Base-by-base conservation (phyloP, 2,113 vertebrate species). In the Castor canadensis region DNA sequence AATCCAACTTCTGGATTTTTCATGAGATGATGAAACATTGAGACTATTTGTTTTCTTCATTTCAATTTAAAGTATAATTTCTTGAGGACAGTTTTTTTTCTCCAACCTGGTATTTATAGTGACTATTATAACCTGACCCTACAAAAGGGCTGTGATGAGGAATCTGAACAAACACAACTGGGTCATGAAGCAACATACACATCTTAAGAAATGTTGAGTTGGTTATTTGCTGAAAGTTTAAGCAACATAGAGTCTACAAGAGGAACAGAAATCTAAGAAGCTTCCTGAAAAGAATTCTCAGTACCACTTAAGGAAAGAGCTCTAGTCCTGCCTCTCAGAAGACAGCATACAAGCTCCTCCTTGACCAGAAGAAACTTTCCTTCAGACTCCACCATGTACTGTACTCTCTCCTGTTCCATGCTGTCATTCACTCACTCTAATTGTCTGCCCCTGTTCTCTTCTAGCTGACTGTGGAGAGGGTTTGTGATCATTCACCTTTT, bases 11-110 rank as follows among this genome's bases (percentile, higher is more conserved):
- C 38, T 93, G 91, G 22, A 24, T 93, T 95, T 89, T 92, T 17
- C 56, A 89, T 45, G 40, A 93, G 64, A n/a, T 85, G 75, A 64
- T 86, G 22, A 47, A 94, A 19, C 10, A 90, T 43, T 26, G 32
- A 88, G n/a, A 45, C 60, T 85, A 91, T 86, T 76, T 94, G 26
- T 93, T 95, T 83, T 91, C 77, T 94, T 82, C 69, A 69, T 85
- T 56, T 79, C 73, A 75, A 84, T 87, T 83, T 82, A 54, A 95
- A 87, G 69, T 89, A 62, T 75, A 89, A 86, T 83, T 95, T 96
- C 94, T 24, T 24, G 35, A 80, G 73, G 20, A 40, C 35, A 91
- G 24, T 69, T 69, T 94, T 95, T 75, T 43, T 73, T 64, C 83
- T 91, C 6, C 40, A 58, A 82, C 13, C 5, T 43, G 12, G 26